Base-by-base conservation (phyloP, 1,140 invertebrate genomes). In the Laupala kohalensis region DNA sequence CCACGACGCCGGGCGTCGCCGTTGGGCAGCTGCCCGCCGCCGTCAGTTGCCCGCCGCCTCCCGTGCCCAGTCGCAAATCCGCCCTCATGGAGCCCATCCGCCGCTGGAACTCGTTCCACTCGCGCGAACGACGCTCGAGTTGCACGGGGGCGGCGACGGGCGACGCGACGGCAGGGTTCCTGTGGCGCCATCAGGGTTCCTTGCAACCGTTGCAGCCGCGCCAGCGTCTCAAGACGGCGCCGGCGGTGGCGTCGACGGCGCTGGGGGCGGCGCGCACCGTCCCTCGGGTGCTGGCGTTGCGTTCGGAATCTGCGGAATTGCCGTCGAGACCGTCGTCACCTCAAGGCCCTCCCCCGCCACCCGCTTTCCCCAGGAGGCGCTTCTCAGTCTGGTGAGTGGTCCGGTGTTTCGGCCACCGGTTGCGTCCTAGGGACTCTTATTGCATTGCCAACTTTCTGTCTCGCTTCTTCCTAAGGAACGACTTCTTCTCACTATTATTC, bases 41-140 rank as follows among this genome's bases (percentile, higher is more conserved):
- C n/a, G n/a, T n/a, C n/a, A n/a, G n/a, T n/a, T n/a, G n/a, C n/a
- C n/a, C n/a, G 24, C 64, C 64, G 6, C 12, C 67, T 5, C 64
- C 24, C 19, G 64, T n/a, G 64, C 64, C 64, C 64, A 19, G 19
- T 6, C 26, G 19, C 6, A 68, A 27, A 27, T 12, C 70, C 0
- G 24, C n/a, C 19, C 25, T 27, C 62, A 19, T 64, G 70, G 70
- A 71, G 37, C 82, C 83, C 19, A 83, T 84, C 70, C 78, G 83
- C 30, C 78, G 84, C 73, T 86, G 84, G 84, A 85, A 85, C 77
- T 85, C 83, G 72, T 85, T 85, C 73, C 84, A 85, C 71, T 78
- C 15, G 77, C 79, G 29, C 12, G 72, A 75, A 5, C 74, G 72
- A 13, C 71, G 70, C 25, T 66, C n/a, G 53, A 64, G 25, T 30